Conservation (phyloP, 2,797 vertebrate species). For the Peromyscus aztecus region DNA sequence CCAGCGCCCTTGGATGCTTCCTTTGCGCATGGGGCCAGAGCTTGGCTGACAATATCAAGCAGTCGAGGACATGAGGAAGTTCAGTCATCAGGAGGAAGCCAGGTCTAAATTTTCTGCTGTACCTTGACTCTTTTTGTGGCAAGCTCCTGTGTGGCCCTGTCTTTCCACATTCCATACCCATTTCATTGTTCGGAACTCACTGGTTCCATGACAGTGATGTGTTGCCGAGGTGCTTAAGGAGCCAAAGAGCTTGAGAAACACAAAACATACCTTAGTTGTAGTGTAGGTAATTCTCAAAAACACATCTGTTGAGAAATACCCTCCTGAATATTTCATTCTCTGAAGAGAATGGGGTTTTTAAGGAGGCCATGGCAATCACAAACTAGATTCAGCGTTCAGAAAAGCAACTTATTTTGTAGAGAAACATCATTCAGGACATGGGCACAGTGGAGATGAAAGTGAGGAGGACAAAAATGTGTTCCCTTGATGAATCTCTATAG, state of each 20-base stretch:
- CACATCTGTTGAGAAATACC: not conserved
- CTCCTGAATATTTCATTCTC: not conserved
- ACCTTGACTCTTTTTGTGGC: not conserved
- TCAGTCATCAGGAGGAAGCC: not conserved
- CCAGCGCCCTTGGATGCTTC: slow-evolving; percentile 48
- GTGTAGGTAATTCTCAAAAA: not conserved
- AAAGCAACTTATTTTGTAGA: not conserved
- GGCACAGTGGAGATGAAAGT: slow-evolving; percentile 56
- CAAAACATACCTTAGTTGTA: not conserved
- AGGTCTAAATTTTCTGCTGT: not conserved
- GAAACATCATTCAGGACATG: slow-evolving; percentile 15
- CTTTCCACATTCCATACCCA: not conserved
- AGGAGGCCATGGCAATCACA: not conserved
- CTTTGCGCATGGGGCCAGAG: slow-evolving; percentile 52
- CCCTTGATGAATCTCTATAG: slow-evolving; percentile 43
- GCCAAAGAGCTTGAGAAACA: not conserved
- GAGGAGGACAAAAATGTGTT: slow-evolving; percentile 64
- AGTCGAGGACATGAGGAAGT: not conserved
- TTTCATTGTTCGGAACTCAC: not conserved
- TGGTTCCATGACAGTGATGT: not conserved
- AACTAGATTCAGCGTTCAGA: slow-evolving; percentile 45
- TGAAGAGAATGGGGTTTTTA: not conserved
- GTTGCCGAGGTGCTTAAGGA: not conserved
- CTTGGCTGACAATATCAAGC: slow-evolving; percentile 32
- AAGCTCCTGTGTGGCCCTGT: not conserved